Percentiles rank a stretch among this genome's conserved stretches.
Evolutionary conservation across 1,140 invertebrate genomes (phyloP).

Genomic region (Caenorhabditis latens): DNA sequence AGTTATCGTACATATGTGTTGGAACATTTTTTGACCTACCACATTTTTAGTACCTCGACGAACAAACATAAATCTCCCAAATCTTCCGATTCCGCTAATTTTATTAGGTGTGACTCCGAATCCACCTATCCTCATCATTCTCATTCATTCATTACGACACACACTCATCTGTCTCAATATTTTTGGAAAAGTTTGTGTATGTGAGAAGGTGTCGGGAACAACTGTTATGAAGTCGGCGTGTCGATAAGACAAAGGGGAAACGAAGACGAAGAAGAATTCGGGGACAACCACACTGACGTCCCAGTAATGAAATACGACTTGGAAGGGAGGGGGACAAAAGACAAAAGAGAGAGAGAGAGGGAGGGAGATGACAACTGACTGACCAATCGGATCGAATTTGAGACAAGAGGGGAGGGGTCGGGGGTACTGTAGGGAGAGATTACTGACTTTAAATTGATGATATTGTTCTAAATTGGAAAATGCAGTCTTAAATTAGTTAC

Average conservation of each 20-base stretch:
- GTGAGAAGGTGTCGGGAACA: not conserved
- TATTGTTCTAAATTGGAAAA: no score
- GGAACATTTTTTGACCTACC: no score
- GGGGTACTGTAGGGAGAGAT: not conserved
- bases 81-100: no score
- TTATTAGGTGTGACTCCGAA: no score
- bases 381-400: constrained; percentile 27
- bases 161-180: not conserved
- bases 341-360: not conserved
- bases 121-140: no score
- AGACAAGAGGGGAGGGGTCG: not conserved
- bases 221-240: constrained; percentile 30
- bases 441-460: not conserved
- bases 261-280: not conserved
- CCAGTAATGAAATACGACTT: constrained; percentile 35
- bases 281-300: not conserved
- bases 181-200: no score
- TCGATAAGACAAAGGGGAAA: constrained; percentile 19
- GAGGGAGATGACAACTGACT: constrained; percentile 7
- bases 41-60: no score
- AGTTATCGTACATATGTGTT: no score
- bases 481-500: no score
- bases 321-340: not conserved
- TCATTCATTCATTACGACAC: not conserved
- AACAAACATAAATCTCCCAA: no score